Base-by-base conservation (phyloP, 1,140 invertebrate species). In the Doryteuthis pealeii region DNA sequence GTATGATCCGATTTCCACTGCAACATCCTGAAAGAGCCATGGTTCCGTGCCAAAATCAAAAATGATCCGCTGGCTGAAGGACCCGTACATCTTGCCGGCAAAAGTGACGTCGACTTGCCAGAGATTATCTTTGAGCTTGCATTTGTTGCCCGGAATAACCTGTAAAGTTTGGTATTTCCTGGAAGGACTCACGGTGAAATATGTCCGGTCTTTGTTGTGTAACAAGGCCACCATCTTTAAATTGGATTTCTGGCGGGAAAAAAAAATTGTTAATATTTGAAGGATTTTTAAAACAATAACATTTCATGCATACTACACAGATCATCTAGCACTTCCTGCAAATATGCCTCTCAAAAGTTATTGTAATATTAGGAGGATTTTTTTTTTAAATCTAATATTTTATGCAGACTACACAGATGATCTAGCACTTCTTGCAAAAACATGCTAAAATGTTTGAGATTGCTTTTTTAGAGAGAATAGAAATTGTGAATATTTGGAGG, bases 11-110 rank as follows among this genome's bases (percentile, higher is more conserved):
- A 84, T 78, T 68, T 85, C 83, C 31, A 86, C 83, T 12, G 78
- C 75, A 30, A 86, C 45, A 69, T 85, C 84, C 26, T 80, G 43
- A 28, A 81, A 76, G 18, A 86, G 58, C 0, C 83, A 81, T 10
- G 83, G 83, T 28, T 77, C 72, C 4, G 28, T 33, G 28, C 83
- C 83, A 77, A 86, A 86, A 76, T 85, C 83, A 78, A 86, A 84
- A 26, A 83, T 74, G 33, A 86, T 78, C 82, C 85, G 83, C 74
- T 86, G 85, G 54, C 74, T 81, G 65, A 86, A 86, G 1, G 83
- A 86, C 4, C 85, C 85, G 80, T 83, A 85, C 82, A 84, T 85
- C 30, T 81, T 81, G 0, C 80, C 82, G 49, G 73, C 79, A 71
- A 86, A 87, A 30, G 79, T 73, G 6, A 87, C 78, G 35, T 74